Conservation (phyloP, 2,113 vertebrate genomes). For the Microtus montanus region DNA sequence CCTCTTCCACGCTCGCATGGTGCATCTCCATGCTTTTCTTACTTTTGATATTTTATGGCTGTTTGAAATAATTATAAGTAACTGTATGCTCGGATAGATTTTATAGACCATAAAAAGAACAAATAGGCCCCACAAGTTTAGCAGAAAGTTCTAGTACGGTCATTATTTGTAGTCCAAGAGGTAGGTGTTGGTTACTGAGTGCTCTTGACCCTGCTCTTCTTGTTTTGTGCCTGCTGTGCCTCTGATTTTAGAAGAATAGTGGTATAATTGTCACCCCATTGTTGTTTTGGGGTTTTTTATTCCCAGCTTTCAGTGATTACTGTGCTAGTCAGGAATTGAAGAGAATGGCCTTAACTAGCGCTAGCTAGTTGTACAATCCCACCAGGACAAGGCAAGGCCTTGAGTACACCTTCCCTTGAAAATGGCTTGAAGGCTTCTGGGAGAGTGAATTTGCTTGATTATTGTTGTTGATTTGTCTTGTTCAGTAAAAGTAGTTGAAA, state of each 20-base stretch:
- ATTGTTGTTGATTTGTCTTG: neutral
- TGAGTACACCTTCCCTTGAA: neutral
- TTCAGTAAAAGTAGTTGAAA: slow-evolving; percentile 22
- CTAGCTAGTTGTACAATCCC: no score
- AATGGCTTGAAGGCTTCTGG: slow-evolving; percentile 4
- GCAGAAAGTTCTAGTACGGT: slow-evolving; percentile 63
- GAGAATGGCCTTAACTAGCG: neutral
- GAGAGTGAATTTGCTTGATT: neutral
- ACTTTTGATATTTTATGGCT: slow-evolving; percentile 73
- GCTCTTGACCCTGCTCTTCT: slow-evolving; percentile 27
- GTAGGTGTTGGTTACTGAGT: neutral
- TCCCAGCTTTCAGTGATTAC: neutral
- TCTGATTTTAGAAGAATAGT: slow-evolving; percentile 22
- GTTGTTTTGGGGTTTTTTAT: neutral
- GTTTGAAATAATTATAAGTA: slow-evolving; percentile 76
- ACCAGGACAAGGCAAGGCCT: neutral
- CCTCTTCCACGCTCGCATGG: neutral
- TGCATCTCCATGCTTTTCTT: slow-evolving; percentile 40
- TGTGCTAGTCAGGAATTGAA: neutral
- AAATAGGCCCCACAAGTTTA: slow-evolving; percentile 54
- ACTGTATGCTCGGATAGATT: slow-evolving; percentile 44
- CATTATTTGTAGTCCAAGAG: slow-evolving; percentile 16
- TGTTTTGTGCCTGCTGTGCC: slow-evolving; percentile 44
- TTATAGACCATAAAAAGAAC: slow-evolving; percentile 74
- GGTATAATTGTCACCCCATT: neutral